Conservation (phyloP, 2,797 vertebrate species). For the Myotis pilosus region DNA sequence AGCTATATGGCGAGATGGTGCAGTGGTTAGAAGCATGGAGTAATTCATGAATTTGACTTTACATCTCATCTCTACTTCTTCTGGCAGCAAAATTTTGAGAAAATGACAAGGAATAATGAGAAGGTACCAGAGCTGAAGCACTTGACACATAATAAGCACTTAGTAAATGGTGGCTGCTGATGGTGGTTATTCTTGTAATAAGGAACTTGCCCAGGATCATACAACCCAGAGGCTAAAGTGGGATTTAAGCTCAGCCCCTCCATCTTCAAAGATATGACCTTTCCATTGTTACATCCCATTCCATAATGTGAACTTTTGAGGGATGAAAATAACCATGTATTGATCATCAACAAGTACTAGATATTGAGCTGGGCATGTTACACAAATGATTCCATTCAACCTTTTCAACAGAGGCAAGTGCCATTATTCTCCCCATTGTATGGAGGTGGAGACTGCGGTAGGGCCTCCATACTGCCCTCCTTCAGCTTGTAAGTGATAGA, state of each 20-base stretch:
- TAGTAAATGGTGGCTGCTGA: neutral
- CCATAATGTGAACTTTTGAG: neutral
- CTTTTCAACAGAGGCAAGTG: neutral
- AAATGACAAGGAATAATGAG: neutral
- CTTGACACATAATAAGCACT: neutral
- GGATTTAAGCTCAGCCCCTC: neutral
- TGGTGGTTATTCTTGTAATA: neutral
- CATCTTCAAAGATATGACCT: neutral
- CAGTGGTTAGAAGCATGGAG: neutral
- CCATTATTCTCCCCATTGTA: neutral
- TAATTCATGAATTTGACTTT: neutral
- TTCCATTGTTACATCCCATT: neutral
- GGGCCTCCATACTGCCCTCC: neutral
- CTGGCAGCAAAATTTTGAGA: neutral
- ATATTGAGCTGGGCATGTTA: neutral
- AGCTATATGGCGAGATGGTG: neutral
- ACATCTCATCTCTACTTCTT: neutral
- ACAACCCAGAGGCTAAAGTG: neutral
- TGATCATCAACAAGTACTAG: neutral
- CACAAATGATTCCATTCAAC: neutral
- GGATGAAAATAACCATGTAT: neutral
- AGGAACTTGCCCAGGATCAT: neutral
- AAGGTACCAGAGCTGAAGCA: neutral
- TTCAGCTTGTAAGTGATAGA: neutral
- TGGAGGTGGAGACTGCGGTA: neutral